Conservation (phyloP, 2,888 invertebrate genomes). For the Agriopis aurantiaria region DNA sequence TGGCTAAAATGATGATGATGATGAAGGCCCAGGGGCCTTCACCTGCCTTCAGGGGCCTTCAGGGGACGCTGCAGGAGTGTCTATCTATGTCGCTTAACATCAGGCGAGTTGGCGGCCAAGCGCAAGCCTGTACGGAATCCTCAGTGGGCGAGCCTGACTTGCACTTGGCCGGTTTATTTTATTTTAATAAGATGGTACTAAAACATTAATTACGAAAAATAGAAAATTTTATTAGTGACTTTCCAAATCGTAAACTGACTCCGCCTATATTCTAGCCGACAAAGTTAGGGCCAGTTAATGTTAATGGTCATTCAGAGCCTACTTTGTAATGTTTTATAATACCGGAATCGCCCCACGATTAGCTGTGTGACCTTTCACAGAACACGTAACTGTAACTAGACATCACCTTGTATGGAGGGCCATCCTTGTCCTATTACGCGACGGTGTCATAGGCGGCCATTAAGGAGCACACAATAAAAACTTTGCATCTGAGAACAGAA, state of each 20-base stretch:
- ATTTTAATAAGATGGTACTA: no score
- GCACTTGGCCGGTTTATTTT: no score
- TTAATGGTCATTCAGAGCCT: slow-evolving; percentile 21
- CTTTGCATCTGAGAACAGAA: slow-evolving; percentile 41
- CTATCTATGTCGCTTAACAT: no score
- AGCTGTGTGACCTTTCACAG: slow-evolving; percentile 30
- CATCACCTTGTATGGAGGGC: slow-evolving; percentile 16
- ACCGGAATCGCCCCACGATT: slow-evolving; percentile 31
- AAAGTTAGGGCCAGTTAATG: slow-evolving; percentile 15
- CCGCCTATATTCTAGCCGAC: slow-evolving; percentile 9
- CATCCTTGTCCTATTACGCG: slow-evolving; percentile 25
- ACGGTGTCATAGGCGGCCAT: slow-evolving; percentile 57
- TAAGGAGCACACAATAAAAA: slow-evolving; percentile 56
- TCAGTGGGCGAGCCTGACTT: no score
- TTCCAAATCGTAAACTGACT: slow-evolving; percentile 4
- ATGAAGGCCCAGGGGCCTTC: no score
- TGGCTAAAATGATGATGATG: no score
- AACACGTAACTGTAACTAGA: slow-evolving; percentile 27
- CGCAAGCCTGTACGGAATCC: no score
- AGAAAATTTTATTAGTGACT: neutral
- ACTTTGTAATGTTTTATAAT: slow-evolving; percentile 22
- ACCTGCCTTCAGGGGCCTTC: no score
- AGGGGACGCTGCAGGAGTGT: no score
- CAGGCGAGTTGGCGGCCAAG: no score
- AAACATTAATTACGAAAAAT: no score